Conservation (phyloP, 2,888 invertebrate species). For the Mesorhabditis belari region DNA sequence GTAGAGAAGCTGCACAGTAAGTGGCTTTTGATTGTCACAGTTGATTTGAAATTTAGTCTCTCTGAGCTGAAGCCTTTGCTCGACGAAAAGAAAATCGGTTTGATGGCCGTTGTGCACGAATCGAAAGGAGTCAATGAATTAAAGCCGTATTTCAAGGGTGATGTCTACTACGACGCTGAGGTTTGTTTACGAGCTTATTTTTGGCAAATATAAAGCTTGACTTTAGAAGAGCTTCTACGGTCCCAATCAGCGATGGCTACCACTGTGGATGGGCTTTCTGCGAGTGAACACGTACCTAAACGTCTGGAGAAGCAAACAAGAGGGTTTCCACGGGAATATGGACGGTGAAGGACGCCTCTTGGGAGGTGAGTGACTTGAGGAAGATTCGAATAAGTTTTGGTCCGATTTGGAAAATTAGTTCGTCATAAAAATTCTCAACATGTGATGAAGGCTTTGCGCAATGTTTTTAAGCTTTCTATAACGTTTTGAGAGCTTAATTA, state of each 20-base stretch:
- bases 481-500: no score
- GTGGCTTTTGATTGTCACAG: background rate
- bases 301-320: conserved; percentile 35
- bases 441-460: background rate
- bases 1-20: conserved; percentile 28
- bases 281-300: conserved; percentile 53
- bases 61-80: conserved; percentile 9
- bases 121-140: conserved; percentile 56
- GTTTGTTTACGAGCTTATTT: conserved; percentile 31
- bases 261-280: conserved; percentile 54
- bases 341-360: conserved; percentile 54
- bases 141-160: conserved; percentile 55
- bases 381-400: background rate
- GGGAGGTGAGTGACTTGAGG: conserved; percentile 50
- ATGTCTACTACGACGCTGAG: conserved; percentile 56
- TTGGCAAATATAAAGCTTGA: no score
- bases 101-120: conserved; percentile 58
- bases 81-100: conserved; percentile 42
- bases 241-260: conserved; percentile 56
- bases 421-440: background rate
- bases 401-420: no score
- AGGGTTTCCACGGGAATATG: conserved; percentile 31
- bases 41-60: background rate
- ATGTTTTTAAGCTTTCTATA: background rate
- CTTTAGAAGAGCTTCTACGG: conserved; percentile 56